Conservation (phyloP, 1,140 invertebrate species). For the Hirudo medicinalis region DNA sequence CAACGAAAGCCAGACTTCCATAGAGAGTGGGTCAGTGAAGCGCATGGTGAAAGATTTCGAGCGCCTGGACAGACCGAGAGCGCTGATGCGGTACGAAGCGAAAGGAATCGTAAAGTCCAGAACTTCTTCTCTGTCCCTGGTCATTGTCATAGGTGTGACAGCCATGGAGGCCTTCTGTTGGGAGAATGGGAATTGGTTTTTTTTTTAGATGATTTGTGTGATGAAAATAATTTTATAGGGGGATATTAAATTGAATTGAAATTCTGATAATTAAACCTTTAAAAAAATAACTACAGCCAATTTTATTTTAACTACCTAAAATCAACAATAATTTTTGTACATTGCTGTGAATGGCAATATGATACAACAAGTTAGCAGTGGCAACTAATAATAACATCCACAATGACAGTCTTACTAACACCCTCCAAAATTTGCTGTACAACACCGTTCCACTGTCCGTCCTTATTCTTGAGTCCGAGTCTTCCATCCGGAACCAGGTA, state of each 20-base stretch:
- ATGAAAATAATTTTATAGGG: too few relatives aligned
- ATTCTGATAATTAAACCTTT: too few relatives aligned
- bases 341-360: too few relatives aligned
- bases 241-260: too few relatives aligned
- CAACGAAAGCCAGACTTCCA: background rate
- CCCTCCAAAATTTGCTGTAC: background rate
- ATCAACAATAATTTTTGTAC: too few relatives aligned
- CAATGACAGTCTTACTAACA: background rate
- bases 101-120: background rate
- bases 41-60: background rate
- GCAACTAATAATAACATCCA: too few relatives aligned
- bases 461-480: background rate
- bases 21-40: background rate
- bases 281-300: too few relatives aligned
- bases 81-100: background rate
- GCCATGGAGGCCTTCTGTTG: background rate
- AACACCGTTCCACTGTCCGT: background rate
- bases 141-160: background rate
- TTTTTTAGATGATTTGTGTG: too few relatives aligned
- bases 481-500: conserved; percentile 4
- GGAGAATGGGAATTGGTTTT: too few relatives aligned
- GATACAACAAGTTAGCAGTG: too few relatives aligned
- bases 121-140: background rate
- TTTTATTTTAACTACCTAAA: too few relatives aligned
- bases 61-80: background rate